Evolutionary conservation across 1,140 invertebrate genomes (phyloP), one percentile per base, ranked within the genome.

Genomic region (Lepidurus apus): DNA sequence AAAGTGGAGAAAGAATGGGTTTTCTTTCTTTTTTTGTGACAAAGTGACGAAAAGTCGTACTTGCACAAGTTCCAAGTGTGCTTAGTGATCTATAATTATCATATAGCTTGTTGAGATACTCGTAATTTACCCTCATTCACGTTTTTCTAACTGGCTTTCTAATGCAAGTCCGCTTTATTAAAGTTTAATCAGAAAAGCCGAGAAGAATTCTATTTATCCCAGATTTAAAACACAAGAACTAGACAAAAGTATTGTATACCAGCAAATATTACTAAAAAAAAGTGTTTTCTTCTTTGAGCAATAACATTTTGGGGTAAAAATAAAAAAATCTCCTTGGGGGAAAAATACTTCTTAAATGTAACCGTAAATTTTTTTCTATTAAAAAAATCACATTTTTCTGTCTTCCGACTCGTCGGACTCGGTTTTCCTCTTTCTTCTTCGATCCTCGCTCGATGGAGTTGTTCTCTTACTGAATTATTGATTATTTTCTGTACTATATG

Each of bases 1-100:
- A 34, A 34, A 34, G 26, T 34, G 26, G 26, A 34, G 26, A 34
- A 34, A 34, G 34, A 34, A 34, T 34, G 34, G 4, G 34, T 4
- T 34, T 4, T 34, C 34, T 34, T 34, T 34, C 1, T 34, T 34
- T 34, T 26, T 34, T 34, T 34, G 34, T 34, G 34, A 34, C 34
- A 34, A 34, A 21, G 53, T 65, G 53, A 21, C 17, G 13, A 65
- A 13, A 7, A 65, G 53, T 65, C 53, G 53, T 65, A 11, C 21
- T 65, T 65, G 53, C 53, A 65, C 53, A 65, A 65, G 53, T 65
- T 65, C 53, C 53, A 65, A 65, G 53, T 65, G 53, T 65, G 53
- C 53, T 65, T 65, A 65, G 53, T 65, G 53, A 65, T 65, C 53
- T 65, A 65, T 65, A 65, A 65, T 65, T 17, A 65, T 65, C 21